Evolutionary conservation across 2,888 invertebrate species (phyloP).

Genomic region (Stenichneumon culpator): DNA sequence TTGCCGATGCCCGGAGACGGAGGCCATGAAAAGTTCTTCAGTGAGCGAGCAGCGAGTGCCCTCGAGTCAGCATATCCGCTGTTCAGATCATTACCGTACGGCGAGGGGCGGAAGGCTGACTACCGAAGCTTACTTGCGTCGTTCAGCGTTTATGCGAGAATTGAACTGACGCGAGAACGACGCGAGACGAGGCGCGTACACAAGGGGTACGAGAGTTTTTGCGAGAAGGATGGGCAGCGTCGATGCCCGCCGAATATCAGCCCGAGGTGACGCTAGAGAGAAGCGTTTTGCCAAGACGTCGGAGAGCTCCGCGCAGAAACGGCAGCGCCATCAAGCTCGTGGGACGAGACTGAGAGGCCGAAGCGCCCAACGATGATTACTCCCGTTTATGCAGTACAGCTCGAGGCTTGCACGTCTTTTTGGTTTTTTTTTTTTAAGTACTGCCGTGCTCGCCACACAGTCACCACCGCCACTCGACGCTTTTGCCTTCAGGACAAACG

Average conservation of each 20-base stretch:
- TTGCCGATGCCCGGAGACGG: slow-evolving; percentile 33
- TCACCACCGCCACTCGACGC: slow-evolving; percentile 36
- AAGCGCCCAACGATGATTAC: slow-evolving; percentile 70
- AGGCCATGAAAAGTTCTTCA: slow-evolving; percentile 45
- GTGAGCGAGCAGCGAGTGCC: slow-evolving; percentile 37
- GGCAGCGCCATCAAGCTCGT: slow-evolving; percentile 43
- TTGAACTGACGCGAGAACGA: slow-evolving; percentile 15
- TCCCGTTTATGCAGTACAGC: slow-evolving; percentile 70
- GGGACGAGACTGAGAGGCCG: slow-evolving; percentile 49
- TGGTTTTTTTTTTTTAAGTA: slow-evolving; percentile 50
- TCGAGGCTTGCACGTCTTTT: slow-evolving; percentile 64
- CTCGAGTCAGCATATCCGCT: slow-evolving; percentile 30
- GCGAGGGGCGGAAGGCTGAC: slow-evolving; percentile 51
- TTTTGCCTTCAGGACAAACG: slow-evolving; percentile 72
- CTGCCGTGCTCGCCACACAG: slow-evolving; percentile 43
- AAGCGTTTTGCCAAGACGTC: slow-evolving; percentile 36
- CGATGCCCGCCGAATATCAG: slow-evolving; percentile 62
- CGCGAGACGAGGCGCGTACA: slow-evolving; percentile 5
- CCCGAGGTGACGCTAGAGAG: slow-evolving; percentile 62
- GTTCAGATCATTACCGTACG: slow-evolving; percentile 43
- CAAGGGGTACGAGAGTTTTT: background rate
- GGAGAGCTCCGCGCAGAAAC: slow-evolving; percentile 44
- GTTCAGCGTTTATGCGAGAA: slow-evolving; percentile 9
- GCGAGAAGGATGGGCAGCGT: slow-evolving; percentile 50
- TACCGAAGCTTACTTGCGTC: slow-evolving; percentile 24